Percentiles rank a stretch among this genome's conserved stretches.
Evolutionary conservation across 2,113 vertebrate genomes (phyloP).

Genomic region (Sorex araneus): DNA sequence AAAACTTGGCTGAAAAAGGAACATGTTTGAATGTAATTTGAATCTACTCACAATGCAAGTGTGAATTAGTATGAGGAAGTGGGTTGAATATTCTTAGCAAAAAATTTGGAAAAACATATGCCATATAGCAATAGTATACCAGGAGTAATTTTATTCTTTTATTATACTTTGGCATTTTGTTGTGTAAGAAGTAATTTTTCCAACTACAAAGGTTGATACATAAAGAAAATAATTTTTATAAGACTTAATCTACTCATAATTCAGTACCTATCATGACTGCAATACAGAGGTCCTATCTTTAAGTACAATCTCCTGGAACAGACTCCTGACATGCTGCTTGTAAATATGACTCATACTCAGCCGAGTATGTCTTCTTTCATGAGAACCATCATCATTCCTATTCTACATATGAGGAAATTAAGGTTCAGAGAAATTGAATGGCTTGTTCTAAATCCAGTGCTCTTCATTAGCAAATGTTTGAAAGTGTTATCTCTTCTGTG

Average conservation of each 20-base stretch:
- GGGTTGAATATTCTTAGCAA: background rate
- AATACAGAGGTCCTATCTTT: background rate
- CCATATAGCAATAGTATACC: background rate
- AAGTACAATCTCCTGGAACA: too few relatives aligned
- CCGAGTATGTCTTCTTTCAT: background rate
- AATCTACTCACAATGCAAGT: background rate
- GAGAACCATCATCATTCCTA: background rate
- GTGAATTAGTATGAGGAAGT: background rate
- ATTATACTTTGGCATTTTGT: slow-evolving; percentile 20
- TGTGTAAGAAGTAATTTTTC: slow-evolving; percentile 22
- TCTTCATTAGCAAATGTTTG: background rate
- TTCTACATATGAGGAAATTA: slow-evolving; percentile 12
- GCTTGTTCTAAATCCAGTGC: background rate
- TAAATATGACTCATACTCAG: background rate
- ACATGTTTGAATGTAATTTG: background rate
- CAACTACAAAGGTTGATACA: slow-evolving; percentile 37
- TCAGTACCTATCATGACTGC: background rate
- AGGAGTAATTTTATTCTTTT: background rate
- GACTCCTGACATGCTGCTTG: too few relatives aligned
- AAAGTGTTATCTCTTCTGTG: background rate
- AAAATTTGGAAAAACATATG: slow-evolving; percentile 26
- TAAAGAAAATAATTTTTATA: slow-evolving; percentile 19
- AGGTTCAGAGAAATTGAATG: background rate
- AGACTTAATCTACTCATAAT: background rate
- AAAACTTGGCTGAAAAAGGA: too few relatives aligned